Base-by-base conservation (phyloP, 2,888 invertebrate species). In the Mylabris sibirica region DNA sequence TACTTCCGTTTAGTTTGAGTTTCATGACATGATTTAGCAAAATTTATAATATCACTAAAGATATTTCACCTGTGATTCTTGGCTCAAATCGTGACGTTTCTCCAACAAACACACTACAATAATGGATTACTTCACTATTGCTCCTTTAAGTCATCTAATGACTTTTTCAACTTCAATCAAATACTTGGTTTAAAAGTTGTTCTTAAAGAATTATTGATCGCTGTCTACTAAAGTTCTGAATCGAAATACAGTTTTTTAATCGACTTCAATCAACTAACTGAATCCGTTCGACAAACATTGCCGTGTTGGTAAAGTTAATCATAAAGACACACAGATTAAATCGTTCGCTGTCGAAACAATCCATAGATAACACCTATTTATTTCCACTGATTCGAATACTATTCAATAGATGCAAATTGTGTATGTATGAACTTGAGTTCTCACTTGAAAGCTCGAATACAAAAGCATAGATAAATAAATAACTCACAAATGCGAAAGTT, bases 381-480 rank as follows among this genome's bases (percentile, higher is more conserved):
- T 24, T 61, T 35, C 61, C 61, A 61, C 22, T 5, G 38, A 38
- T 61, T 38, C 61, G 61, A 41, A 17, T 38, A 1, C 24, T 22
- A 24, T 61, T 41, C 38, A 12, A 57, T 57, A 14, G 4, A 57
- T 57, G 24, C 20, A 57, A 22, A 24, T 57, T 30, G 22, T 53
- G 14, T 14, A 57, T 24, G 24, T 24, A 24, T 24, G 24, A 22
- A 24, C 57, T 57, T 22, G 14, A 24, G 24, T 5, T 24, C 38
- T 17, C 61, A 61, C 22, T 61, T 24, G 61, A 41, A 24, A 30
- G 60, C 60, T 60, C n/a, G 35, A 60, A 60, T 35, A 60, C 60
- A 49, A 60, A 60, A 60, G 61, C 61, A n/a, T 38, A 61, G 61
- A 61, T 61, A 61, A 38, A 61, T 61, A 61, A 61, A 61, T 61